These are phyloP conservation scores for Clupea harengus DNA, from an alignment of 2,113 vertebrate species.

Conservation along the genomic window DNA sequence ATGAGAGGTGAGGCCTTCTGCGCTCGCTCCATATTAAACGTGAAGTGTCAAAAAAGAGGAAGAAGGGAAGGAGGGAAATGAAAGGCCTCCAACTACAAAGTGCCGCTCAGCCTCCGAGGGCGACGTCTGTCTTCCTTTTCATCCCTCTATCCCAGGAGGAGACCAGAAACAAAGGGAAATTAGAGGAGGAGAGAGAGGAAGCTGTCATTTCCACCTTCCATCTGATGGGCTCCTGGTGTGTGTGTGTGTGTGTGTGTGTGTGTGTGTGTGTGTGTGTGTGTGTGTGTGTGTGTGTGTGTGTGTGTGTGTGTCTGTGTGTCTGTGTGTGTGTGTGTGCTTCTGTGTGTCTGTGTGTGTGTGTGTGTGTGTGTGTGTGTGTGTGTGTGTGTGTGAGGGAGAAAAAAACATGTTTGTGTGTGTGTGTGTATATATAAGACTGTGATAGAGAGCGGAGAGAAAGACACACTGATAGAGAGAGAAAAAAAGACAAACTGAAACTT, in stretches of 20 bases:
- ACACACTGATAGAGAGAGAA: too few species aligned
- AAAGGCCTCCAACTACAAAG: conserved; percentile 15
- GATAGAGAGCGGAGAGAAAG: too few species aligned
- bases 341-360: background rate
- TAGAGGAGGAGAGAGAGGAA: background rate
- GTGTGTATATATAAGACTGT: too few species aligned
- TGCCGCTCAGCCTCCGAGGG: background rate
- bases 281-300: background rate
- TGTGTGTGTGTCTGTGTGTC: background rate
- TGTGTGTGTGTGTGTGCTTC: background rate
- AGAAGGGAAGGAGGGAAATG: background rate
- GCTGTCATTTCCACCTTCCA: conserved; percentile 12
- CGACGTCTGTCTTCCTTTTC: conserved; percentile 34
- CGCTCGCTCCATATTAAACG: conserved; percentile 57
- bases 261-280: conserved; percentile 15
- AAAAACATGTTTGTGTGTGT: too few species aligned
- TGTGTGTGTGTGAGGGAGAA: too few species aligned
- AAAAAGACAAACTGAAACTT: background rate
- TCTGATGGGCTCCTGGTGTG: background rate
- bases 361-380: too few species aligned
- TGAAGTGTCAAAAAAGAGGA: conserved; percentile 43
- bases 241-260: background rate
- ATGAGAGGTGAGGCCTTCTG: conserved; percentile 57
- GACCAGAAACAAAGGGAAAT: background rate
- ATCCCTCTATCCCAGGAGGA: conserved; percentile 10